Evolutionary conservation across 2,888 invertebrate species (phyloP).

Genomic region (Amiota minor): DNA sequence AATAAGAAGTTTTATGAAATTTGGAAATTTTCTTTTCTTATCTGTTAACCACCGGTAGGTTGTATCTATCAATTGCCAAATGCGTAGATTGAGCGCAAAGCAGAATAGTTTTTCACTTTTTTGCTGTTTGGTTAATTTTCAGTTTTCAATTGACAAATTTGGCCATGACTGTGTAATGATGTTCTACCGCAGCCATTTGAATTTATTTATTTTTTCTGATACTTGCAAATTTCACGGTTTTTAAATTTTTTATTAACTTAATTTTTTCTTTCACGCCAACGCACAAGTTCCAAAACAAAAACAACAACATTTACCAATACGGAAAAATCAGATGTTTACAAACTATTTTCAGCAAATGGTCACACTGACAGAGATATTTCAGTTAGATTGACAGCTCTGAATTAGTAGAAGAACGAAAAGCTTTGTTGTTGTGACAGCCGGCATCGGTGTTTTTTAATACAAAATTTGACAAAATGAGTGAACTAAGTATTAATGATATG

Average conservation of each 20-base stretch:
- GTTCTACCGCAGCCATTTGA: too few relatives aligned
- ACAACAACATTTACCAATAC: background rate
- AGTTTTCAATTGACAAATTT: too few relatives aligned
- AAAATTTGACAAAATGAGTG: conserved; percentile 43
- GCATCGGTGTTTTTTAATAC: background rate
- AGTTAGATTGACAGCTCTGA: background rate
- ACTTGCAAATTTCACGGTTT: too few relatives aligned
- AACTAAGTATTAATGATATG: conserved; percentile 48
- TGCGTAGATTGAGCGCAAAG: conserved; percentile 9
- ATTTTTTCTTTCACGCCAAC: background rate
- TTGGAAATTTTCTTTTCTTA: too few relatives aligned
- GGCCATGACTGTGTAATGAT: too few relatives aligned
- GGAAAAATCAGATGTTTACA: background rate
- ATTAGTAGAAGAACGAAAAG: background rate
- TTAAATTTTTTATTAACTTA: too few relatives aligned
- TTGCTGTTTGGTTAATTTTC: background rate
- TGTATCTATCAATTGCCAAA: background rate
- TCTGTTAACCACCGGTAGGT: too few relatives aligned
- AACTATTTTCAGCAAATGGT: background rate
- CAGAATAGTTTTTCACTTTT: background rate
- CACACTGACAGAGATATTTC: background rate
- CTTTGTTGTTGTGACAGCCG: background rate
- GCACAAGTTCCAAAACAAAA: background rate
- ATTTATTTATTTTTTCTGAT: too few relatives aligned
- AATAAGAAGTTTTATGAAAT: too few relatives aligned